Conservation (phyloP, 2,888 invertebrate genomes). For the Lordiphosa fenestrarum region DNA sequence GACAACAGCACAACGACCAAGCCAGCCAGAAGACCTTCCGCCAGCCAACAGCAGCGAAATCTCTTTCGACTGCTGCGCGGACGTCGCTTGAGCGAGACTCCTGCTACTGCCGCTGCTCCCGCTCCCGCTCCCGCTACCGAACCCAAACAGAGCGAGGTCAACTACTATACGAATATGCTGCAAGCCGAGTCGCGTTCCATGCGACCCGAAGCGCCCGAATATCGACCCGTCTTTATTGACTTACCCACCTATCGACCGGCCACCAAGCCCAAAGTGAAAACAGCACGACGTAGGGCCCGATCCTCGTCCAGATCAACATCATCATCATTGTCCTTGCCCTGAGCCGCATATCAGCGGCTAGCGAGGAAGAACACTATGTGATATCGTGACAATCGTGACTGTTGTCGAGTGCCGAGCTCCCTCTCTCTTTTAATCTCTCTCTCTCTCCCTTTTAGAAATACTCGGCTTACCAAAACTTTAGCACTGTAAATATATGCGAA, state of each 20-base stretch:
- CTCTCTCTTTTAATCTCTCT: no score
- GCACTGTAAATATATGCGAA: slow-evolving; percentile 55
- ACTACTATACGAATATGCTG: slow-evolving; percentile 76
- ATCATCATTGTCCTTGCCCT: not conserved
- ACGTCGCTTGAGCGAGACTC: slow-evolving; percentile 8
- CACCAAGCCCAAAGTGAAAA: slow-evolving; percentile 18
- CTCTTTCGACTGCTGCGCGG: slow-evolving; percentile 74
- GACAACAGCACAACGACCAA: slow-evolving; percentile 19
- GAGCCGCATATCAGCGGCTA: slow-evolving; percentile 13
- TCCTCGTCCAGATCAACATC: slow-evolving; percentile 16
- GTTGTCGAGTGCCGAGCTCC: no score
- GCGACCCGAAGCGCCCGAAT: slow-evolving; percentile 73
- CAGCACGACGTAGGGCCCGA: slow-evolving; percentile 30
- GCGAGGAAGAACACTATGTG: slow-evolving; percentile 54
- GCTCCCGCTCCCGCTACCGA: not conserved
- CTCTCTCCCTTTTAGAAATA: not conserved
- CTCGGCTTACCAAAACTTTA: slow-evolving; percentile 10
- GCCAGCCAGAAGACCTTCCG: slow-evolving; percentile 9
- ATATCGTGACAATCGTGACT: slow-evolving; percentile 48
- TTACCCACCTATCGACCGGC: slow-evolving; percentile 83
- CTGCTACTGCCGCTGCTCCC: no score
- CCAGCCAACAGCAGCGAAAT: slow-evolving; percentile 59
- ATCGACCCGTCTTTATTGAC: slow-evolving; percentile 81
- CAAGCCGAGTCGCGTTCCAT: slow-evolving; percentile 66
- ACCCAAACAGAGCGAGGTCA: slow-evolving; percentile 43